Percentiles rank a stretch among this genome's conserved stretches.
Conservation (phyloP, 1,140 invertebrate species). For the Drosophila subpulchrella region DNA sequence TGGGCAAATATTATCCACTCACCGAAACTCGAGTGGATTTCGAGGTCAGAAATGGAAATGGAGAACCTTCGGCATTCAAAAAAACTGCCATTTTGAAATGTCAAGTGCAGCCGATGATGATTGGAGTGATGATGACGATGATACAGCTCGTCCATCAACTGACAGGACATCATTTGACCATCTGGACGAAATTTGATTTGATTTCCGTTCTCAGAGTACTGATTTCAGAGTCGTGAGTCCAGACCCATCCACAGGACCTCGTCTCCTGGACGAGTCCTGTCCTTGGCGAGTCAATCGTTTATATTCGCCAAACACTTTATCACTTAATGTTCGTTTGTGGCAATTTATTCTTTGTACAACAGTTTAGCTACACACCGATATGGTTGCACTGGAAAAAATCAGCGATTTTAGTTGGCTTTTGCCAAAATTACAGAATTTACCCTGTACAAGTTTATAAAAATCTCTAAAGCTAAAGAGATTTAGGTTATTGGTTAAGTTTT, state of each 20-base stretch:
- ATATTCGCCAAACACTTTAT: slow-evolving; percentile 78
- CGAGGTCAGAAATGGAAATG: slow-evolving; percentile 7
- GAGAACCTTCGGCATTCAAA: slow-evolving; percentile 26
- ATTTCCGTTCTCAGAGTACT: slow-evolving; percentile 4
- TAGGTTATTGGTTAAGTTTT: too few relatives aligned
- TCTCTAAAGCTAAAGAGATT: too few relatives aligned
- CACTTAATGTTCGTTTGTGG: slow-evolving; percentile 73
- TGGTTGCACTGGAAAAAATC: slow-evolving; percentile 8
- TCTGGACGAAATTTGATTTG: slow-evolving; percentile 23
- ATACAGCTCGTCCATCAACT: background rate
- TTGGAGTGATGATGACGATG: background rate
- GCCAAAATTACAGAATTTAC: too few relatives aligned
- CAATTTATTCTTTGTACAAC: slow-evolving; percentile 65
- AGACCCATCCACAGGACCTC: background rate
- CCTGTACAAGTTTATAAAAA: too few relatives aligned
- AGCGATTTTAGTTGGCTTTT: too few relatives aligned
- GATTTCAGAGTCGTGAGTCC: background rate
- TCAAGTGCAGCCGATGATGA: slow-evolving; percentile 19
- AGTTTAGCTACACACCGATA: slow-evolving; percentile 26
- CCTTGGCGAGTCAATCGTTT: slow-evolving; percentile 56
- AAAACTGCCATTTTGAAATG: slow-evolving; percentile 15
- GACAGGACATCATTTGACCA: slow-evolving; percentile 6
- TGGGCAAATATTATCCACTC: slow-evolving; percentile 25
- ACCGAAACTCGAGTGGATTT: background rate
- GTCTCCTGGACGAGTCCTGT: background rate